Evolutionary conservation across 2,113 vertebrate genomes (phyloP).

Genomic region (Psephotus haematonotus): DNA sequence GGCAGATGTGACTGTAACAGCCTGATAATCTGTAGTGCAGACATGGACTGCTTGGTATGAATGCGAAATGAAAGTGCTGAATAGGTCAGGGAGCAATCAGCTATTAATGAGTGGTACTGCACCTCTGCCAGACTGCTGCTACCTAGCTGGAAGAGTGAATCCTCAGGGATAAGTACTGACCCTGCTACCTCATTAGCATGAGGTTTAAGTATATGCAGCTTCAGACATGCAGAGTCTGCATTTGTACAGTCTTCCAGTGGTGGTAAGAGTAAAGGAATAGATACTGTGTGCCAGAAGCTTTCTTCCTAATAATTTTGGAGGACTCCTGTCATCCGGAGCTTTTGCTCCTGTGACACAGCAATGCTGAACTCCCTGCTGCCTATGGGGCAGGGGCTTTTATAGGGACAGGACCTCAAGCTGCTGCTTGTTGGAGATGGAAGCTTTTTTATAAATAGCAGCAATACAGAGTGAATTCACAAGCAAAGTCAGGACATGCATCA

Average conservation of each 20-base stretch:
- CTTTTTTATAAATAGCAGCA: not conserved
- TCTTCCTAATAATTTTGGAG: not conserved
- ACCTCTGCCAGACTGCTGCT: constrained; percentile 5
- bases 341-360: not conserved
- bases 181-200: not conserved
- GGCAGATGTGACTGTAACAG: not conserved
- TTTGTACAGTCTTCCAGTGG: not conserved
- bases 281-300: not conserved
- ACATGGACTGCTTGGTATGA: not conserved
- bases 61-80: not conserved
- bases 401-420: not conserved
- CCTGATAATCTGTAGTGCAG: not conserved
- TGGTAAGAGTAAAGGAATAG: not conserved
- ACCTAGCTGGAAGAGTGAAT: not conserved
- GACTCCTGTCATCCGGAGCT: not conserved
- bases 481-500: not conserved
- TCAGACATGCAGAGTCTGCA: not conserved
- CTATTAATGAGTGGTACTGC: not conserved
- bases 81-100: not conserved
- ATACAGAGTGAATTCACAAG: not conserved
- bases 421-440: not conserved
- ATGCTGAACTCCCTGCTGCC: not conserved
- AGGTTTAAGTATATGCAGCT: not conserved
- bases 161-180: not conserved
- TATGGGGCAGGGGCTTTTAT: not conserved